Percentiles rank a stretch among this genome's conserved stretches.
Evolutionary conservation across 1,140 invertebrate species (phyloP).

Genomic region (Daktulosphaira vitifoliae): DNA sequence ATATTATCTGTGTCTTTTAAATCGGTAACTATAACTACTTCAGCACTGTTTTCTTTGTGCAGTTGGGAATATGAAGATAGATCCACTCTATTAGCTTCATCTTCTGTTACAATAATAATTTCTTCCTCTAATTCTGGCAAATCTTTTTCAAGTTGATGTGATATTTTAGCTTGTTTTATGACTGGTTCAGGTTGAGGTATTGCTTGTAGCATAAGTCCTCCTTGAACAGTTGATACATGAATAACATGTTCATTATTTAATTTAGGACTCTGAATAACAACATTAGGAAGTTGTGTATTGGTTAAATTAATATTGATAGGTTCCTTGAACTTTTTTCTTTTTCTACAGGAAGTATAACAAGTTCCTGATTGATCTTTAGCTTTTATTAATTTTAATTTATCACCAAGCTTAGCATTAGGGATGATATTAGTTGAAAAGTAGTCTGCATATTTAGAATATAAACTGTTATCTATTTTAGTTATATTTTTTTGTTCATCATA

Average conservation of each 20-base stretch:
- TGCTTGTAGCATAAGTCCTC: conserved; percentile 20
- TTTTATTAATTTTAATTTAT: conserved; percentile 25
- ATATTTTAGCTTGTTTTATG: no score
- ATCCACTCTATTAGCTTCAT: conserved; percentile 1
- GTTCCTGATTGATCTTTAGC: background rate
- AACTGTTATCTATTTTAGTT: background rate
- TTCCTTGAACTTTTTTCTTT: conserved; percentile 1
- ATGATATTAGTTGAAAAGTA: conserved; percentile 20
- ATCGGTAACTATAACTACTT: conserved; percentile 13
- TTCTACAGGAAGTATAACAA: background rate
- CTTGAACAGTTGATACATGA: conserved; percentile 20
- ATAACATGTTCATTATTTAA: background rate
- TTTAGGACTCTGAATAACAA: no score
- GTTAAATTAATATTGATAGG: background rate
- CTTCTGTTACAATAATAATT: conserved; percentile 25
- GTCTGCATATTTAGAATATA: background rate
- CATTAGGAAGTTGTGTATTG: background rate
- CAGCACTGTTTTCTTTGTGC: conserved; percentile 9
- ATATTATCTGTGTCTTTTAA: background rate
- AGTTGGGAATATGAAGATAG: background rate
- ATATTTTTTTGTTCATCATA: conserved; percentile 17
- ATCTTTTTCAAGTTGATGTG: no score
- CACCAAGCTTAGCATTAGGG: conserved; percentile 18
- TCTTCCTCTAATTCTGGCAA: background rate
- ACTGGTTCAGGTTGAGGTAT: background rate